Conservation (phyloP, 2,888 invertebrate genomes). For the Trichogramma dendrolimi region DNA sequence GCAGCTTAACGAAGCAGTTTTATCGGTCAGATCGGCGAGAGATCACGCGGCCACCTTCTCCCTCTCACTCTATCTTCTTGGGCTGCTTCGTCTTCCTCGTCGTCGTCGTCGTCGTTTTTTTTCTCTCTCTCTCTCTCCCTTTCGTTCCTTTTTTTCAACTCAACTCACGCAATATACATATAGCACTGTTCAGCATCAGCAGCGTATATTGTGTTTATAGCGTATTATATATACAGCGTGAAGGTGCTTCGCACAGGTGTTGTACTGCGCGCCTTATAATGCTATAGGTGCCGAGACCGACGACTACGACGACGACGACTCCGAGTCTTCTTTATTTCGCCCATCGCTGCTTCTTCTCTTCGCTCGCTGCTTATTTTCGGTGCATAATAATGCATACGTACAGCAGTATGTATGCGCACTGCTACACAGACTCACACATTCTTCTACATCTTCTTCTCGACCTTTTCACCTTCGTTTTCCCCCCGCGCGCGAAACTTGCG, state of each 20-base stretch:
- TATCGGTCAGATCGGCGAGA: constrained; percentile 28
- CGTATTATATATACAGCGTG: no score
- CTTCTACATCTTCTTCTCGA: constrained; percentile 10
- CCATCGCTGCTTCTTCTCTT: constrained; percentile 8
- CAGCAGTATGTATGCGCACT: no score
- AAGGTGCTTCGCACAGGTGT: no score
- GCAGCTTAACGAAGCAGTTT: constrained; percentile 30
- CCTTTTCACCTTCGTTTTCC: constrained; percentile 29
- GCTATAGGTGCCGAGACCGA: no score
- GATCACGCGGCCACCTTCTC: constrained; percentile 2
- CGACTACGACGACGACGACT: not conserved
- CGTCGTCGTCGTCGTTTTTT: constrained; percentile 2
- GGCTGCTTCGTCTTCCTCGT: constrained; percentile 14
- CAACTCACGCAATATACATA: no score
- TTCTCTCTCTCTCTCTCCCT: constrained; percentile 5
- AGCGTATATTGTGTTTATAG: no score
- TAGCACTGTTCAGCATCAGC: no score
- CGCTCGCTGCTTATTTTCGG: constrained; percentile 8
- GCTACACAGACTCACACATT: no score
- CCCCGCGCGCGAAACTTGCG: constrained; percentile 10
- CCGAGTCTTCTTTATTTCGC: constrained; percentile 9
- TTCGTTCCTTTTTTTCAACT: no score
- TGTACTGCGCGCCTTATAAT: no score
- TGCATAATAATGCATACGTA: no score
- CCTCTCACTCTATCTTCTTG: no score